A percentile compares a stretch with the other conserved stretches of the same genome.
Evolutionary conservation across 2,888 invertebrate genomes (phyloP).

Genomic region (Lasius fuliginosus): DNA sequence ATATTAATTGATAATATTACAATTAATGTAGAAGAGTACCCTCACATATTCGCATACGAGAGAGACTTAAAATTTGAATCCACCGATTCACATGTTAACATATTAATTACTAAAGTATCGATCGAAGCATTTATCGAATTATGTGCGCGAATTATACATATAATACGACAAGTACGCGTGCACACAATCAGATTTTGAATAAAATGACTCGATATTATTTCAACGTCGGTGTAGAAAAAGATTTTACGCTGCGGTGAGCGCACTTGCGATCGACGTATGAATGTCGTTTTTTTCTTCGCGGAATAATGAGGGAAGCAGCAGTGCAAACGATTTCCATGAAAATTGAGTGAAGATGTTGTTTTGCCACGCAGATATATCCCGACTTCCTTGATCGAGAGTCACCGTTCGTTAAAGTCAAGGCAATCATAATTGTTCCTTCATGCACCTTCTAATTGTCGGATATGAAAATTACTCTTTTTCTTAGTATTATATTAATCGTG

Average conservation of each 20-base stretch:
- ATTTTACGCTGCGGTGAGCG: conserved; percentile 14
- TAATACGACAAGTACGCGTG: neutral
- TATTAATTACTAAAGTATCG: conserved; percentile 9
- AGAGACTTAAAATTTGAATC: neutral
- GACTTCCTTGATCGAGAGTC: conserved; percentile 59
- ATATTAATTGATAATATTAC: conserved; percentile 32
- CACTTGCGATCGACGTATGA: conserved; percentile 6
- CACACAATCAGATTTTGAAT: neutral
- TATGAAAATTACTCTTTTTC: neutral
- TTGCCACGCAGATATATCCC: conserved; percentile 40
- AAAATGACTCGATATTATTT: conserved; percentile 29
- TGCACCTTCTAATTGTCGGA: conserved; percentile 6
- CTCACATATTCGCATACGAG: neutral
- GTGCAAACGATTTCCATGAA: conserved; percentile 60
- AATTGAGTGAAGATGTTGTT: conserved; percentile 57
- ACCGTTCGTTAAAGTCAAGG: conserved; percentile 43
- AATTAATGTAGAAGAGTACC: neutral
- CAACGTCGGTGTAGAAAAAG: conserved; percentile 7
- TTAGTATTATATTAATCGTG: neutral
- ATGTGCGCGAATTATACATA: neutral
- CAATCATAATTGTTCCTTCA: conserved; percentile 29
- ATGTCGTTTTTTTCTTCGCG: conserved; percentile 51
- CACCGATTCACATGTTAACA: neutral
- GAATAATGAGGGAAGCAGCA: conserved; percentile 57
- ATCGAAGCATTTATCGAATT: neutral